Conservation (phyloP, 2,888 invertebrate species). For the Phanerotoma sp. region DNA sequence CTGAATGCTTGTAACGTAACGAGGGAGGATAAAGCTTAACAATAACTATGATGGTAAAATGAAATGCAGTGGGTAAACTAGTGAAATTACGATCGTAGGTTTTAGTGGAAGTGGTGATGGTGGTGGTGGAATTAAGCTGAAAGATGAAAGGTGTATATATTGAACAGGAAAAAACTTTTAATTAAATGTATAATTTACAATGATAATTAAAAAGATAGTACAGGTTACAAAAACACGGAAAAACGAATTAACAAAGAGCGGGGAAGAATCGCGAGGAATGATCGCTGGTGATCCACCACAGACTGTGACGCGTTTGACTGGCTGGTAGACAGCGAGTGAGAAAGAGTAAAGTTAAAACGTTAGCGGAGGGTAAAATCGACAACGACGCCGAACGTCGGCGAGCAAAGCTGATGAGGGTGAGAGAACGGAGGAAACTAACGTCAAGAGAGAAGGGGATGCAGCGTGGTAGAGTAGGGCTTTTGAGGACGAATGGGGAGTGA, state of each 20-base stretch:
- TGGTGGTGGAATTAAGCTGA: too few species aligned
- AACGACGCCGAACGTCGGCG: not conserved
- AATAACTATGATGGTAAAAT: too few species aligned
- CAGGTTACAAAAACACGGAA: too few species aligned
- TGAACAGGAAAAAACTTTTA: not conserved
- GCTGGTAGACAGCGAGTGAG: not conserved
- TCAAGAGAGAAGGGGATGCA: not conserved
- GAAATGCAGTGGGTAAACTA: too few species aligned
- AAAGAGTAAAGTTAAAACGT: not conserved
- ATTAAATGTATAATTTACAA: too few species aligned
- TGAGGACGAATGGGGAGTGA: not conserved
- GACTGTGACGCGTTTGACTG: slow-evolving; percentile 1
- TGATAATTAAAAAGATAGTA: not conserved
- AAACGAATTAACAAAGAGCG: too few species aligned
- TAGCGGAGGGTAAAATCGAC: not conserved
- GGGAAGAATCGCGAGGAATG: not conserved
- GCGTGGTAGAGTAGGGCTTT: not conserved
- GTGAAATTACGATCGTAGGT: too few species aligned
- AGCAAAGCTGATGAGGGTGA: not conserved
- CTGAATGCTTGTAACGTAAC: too few species aligned
- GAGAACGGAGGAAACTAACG: not conserved
- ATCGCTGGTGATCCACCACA: not conserved
- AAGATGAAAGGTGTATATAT: too few species aligned
- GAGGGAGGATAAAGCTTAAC: too few species aligned
- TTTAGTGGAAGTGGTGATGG: too few species aligned